Evolutionary conservation across 1,140 invertebrate genomes (phyloP).

Genomic region (Thaumatotibia leucotreta): DNA sequence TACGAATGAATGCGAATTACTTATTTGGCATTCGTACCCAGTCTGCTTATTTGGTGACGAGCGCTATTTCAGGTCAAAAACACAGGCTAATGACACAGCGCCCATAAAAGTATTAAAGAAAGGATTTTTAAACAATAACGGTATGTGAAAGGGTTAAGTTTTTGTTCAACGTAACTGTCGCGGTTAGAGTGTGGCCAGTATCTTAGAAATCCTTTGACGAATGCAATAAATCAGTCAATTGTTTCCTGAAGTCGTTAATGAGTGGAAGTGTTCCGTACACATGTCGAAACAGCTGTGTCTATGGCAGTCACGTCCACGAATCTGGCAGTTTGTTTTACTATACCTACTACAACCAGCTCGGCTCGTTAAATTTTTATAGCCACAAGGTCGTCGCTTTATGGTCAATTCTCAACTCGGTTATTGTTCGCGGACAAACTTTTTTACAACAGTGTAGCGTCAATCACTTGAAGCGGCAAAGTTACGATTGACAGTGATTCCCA

Average conservation of each 20-base stretch:
- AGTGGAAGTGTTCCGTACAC: slow-evolving; percentile 25
- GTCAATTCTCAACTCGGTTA: slow-evolving; percentile 74
- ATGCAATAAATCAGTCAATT: slow-evolving; percentile 16
- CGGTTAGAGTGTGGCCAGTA: not conserved
- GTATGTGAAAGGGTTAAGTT: not conserved
- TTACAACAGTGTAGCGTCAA: slow-evolving; percentile 46
- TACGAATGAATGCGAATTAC: not conserved
- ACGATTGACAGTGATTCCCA: slow-evolving; percentile 67
- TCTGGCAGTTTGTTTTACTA: slow-evolving; percentile 55
- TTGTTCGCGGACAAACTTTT: slow-evolving; percentile 68
- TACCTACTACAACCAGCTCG: slow-evolving; percentile 43
- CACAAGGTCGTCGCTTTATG: slow-evolving; percentile 77
- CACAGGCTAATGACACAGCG: slow-evolving; percentile 1
- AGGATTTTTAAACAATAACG: slow-evolving; percentile 3
- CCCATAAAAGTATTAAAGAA: slow-evolving; percentile 8
- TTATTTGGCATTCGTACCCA: not conserved
- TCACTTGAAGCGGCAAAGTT: slow-evolving; percentile 53
- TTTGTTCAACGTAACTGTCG: not conserved
- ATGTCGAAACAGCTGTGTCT: slow-evolving; percentile 65
- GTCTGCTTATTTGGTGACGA: slow-evolving; percentile 11
- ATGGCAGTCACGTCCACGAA: slow-evolving; percentile 69
- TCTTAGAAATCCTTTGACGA: not conserved
- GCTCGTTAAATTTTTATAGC: slow-evolving; percentile 78
- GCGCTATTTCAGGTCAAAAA: not conserved
- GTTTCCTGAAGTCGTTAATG: slow-evolving; percentile 45